phyloP scores from a whole-genome alignment of 2,113 vertebrate genomes.

The Gallinago undulata region DNA sequence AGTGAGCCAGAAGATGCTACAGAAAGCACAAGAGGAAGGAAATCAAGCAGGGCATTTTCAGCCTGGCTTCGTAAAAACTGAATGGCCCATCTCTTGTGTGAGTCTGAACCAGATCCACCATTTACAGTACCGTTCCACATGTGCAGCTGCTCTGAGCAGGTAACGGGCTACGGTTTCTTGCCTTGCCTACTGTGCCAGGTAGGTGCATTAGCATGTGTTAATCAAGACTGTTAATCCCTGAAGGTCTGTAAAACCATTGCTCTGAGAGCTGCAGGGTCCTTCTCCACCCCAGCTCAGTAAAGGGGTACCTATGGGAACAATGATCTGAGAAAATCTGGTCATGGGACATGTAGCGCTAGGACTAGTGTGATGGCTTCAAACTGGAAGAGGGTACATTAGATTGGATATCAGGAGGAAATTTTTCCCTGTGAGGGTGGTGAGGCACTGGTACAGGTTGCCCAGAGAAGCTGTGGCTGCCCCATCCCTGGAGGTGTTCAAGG shows the following conservation, averaged over 20 bases:
- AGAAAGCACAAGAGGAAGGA: background rate
- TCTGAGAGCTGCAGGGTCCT: background rate
- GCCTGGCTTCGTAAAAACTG: background rate
- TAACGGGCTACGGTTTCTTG: background rate
- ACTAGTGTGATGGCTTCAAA: background rate
- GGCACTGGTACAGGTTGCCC: background rate
- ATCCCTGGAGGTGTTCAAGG: background rate
- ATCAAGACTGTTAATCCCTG: background rate
- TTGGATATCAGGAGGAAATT: background rate
- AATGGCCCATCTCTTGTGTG: background rate
- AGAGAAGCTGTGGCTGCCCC: background rate
- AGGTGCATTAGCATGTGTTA: background rate
- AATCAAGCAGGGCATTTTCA: background rate
- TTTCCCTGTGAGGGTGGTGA: background rate
- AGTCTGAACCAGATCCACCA: background rate
- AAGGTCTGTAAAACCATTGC: background rate
- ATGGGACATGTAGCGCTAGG: background rate
- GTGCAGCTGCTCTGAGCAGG: background rate
- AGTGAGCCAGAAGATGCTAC: background rate
- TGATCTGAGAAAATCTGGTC: background rate
- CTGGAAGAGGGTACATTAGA: background rate
- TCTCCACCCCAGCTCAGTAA: background rate
- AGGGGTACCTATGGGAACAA: background rate
- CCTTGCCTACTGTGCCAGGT: background rate
- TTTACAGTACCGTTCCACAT: background rate